phyloP scores from a whole-genome alignment of 2,113 vertebrate genomes.

The Siniperca chuatsi region DNA sequence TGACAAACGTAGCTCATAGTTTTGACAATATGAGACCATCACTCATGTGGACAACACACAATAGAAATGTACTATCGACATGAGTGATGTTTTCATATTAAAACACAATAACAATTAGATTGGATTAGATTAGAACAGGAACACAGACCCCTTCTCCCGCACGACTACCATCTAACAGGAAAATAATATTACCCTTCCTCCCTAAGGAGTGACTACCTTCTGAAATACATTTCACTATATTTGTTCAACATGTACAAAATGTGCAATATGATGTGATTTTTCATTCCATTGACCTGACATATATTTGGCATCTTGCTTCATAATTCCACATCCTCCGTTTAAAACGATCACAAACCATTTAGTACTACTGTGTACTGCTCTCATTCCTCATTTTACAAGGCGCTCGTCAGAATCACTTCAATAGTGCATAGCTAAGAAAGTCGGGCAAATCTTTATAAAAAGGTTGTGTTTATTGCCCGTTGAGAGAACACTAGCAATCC shows the following conservation, averaged over 20 bases:
- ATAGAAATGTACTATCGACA: constrained; percentile 1
- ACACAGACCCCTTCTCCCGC: background rate
- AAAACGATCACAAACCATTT: constrained; percentile 48
- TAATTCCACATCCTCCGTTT: constrained; percentile 27
- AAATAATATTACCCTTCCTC: background rate
- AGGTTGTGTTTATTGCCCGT: constrained; percentile 47
- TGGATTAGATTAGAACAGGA: background rate
- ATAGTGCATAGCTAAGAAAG: constrained; percentile 40
- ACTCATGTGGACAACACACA: no score
- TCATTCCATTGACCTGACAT: constrained; percentile 10
- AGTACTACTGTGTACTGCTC: constrained; percentile 3
- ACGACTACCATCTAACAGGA: background rate
- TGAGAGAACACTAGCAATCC: constrained; percentile 60
- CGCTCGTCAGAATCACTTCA: constrained; percentile 40
- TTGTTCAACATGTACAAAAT: constrained; percentile 42
- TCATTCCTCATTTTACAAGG: constrained; percentile 28
- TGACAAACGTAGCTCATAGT: background rate
- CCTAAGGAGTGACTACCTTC: constrained; percentile 4
- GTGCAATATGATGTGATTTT: constrained; percentile 1
- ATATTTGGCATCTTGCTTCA: constrained; percentile 4
- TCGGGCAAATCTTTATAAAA: constrained; percentile 53
- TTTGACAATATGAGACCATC: background rate
- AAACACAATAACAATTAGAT: constrained; percentile 7
- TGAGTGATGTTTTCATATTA: constrained; percentile 20
- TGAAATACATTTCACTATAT: constrained; percentile 24